A percentile compares a stretch with the other conserved stretches of the same genome.
Evolutionary conservation across 1,140 invertebrate species (phyloP).

Genomic region (Scaptodrosophila lebanonensis): DNA sequence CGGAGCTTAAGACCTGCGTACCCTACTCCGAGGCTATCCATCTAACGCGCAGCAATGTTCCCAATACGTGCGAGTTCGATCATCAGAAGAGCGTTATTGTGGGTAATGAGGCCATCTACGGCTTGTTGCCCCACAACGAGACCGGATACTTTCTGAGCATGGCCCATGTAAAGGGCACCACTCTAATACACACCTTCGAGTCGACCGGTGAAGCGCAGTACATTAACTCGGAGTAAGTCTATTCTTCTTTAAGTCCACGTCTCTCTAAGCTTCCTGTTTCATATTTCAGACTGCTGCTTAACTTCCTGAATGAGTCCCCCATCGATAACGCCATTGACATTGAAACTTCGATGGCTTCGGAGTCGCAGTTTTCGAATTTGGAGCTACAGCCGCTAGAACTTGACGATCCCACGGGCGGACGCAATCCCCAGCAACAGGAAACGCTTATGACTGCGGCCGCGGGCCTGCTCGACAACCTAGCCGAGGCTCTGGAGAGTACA

Average conservation of each 20-base stretch:
- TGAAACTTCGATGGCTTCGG: conserved; percentile 57
- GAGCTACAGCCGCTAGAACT: conserved; percentile 50
- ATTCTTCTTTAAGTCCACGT: too few species aligned
- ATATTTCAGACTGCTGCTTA: conserved; percentile 47
- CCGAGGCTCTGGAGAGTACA: conserved; percentile 76
- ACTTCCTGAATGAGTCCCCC: conserved; percentile 59
- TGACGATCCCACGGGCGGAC: conserved; percentile 69
- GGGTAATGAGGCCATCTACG: conserved; percentile 74
- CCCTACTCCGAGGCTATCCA: conserved; percentile 70
- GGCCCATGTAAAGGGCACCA: conserved; percentile 70
- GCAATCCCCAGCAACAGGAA: conserved; percentile 60
- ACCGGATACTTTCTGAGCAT: conserved; percentile 70
- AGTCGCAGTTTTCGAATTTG: conserved; percentile 42
- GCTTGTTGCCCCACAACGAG: conserved; percentile 62
- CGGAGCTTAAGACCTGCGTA: conserved; percentile 64
- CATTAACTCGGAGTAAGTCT: conserved; percentile 70
- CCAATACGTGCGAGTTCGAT: conserved; percentile 72
- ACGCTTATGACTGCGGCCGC: conserved; percentile 56
- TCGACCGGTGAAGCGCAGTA: conserved; percentile 74
- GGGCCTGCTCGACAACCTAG: conserved; percentile 64
- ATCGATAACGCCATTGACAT: conserved; percentile 69
- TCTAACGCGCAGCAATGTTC: conserved; percentile 68
- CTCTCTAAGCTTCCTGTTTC: too few species aligned
- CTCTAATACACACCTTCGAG: conserved; percentile 73
- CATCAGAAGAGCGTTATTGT: conserved; percentile 75